These are phyloP conservation scores for Lasiommata megera DNA, from an alignment of 2,888 invertebrate genomes.

Conservation along the genomic window DNA sequence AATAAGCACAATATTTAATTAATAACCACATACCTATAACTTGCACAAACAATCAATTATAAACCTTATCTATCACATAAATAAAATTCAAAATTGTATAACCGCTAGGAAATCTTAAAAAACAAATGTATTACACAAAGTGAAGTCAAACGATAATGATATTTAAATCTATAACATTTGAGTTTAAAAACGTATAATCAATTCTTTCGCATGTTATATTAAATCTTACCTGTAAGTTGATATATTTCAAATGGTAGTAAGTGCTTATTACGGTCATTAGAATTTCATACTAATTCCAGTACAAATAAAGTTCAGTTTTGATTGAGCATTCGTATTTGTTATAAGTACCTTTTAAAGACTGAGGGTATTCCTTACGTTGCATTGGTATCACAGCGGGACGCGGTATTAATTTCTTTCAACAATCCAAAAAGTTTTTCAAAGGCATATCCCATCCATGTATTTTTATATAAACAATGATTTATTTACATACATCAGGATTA, in stretches of 20 bases:
- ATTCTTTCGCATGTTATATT: neutral
- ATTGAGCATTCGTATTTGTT: neutral
- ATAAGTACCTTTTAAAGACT: neutral
- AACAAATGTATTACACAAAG: neutral
- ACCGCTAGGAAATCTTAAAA: neutral
- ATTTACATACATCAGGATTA: no score
- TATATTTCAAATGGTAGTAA: neutral
- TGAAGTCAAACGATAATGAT: neutral
- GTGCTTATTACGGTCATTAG: neutral
- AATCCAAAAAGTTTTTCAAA: neutral
- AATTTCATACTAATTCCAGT: neutral
- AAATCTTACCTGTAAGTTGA: neutral
- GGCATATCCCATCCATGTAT: neutral
- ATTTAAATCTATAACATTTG: neutral
- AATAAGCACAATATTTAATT: constrained; percentile 6
- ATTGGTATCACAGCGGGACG: neutral
- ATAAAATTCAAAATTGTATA: neutral
- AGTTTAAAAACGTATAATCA: neutral
- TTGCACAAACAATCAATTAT: neutral
- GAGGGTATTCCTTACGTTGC: neutral
- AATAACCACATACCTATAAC: neutral
- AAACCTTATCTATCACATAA: neutral
- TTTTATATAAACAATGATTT: neutral
- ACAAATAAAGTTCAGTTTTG: neutral
- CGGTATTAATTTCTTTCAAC: neutral